Conservation (phyloP, 2,888 invertebrate genomes). For the Parochlus steinenii region DNA sequence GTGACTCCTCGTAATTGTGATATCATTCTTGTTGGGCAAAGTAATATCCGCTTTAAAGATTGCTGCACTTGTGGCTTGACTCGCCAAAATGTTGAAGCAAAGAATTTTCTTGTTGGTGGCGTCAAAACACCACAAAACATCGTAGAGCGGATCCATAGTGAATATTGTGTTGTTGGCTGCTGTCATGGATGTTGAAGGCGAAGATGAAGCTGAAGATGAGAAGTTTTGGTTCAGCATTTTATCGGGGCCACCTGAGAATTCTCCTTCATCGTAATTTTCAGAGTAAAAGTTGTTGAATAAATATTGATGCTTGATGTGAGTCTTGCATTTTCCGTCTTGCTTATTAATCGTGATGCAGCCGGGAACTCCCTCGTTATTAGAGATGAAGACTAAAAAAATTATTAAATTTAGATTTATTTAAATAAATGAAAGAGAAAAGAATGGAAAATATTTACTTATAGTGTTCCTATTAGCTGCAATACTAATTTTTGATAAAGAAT, state of each 20-base stretch:
- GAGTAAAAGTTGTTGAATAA: constrained; percentile 6
- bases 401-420: constrained; percentile 7
- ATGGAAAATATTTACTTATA: constrained; percentile 51
- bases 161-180: constrained; percentile 17
- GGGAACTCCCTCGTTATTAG: constrained; percentile 32
- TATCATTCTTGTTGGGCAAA: constrained; percentile 52
- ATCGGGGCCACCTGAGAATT: background rate
- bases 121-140: constrained; percentile 85
- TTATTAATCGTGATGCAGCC: constrained; percentile 82
- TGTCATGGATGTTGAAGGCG: constrained; percentile 9
- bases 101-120: constrained; percentile 40
- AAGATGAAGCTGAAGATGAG: constrained; percentile 8
- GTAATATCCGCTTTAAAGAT: constrained; percentile 69
- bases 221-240: constrained; percentile 4
- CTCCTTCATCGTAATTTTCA: constrained; percentile 4
- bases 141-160: constrained; percentile 72
- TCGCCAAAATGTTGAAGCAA: constrained; percentile 71
- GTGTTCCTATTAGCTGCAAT: constrained; percentile 75
- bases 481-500: constrained; percentile 71
- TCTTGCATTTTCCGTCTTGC: constrained; percentile 70
- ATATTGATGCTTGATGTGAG: constrained; percentile 41
- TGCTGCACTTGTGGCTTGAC: constrained; percentile 42
- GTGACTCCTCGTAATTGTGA: constrained; percentile 63
- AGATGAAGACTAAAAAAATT: constrained; percentile 51
- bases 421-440: too few relatives aligned